phyloP scores from a whole-genome alignment of 1,140 invertebrate species.

The Drosophila sucinea region DNA sequence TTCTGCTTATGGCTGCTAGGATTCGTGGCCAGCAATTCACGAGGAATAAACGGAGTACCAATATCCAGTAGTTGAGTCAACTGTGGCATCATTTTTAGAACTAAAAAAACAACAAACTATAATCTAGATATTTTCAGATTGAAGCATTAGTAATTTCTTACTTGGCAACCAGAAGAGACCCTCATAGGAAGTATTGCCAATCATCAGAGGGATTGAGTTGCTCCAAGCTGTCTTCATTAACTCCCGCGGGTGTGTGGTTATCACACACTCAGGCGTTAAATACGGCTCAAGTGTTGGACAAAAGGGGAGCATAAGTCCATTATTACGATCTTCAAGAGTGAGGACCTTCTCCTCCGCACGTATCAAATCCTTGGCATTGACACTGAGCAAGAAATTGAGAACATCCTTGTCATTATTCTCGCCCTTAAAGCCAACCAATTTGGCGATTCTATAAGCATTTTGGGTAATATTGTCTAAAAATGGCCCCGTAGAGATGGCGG shows the following conservation, averaged over 20 bases:
- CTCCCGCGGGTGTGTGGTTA: constrained; percentile 70
- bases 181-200: constrained; percentile 82
- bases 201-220: constrained; percentile 83
- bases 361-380: constrained; percentile 85
- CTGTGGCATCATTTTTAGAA: constrained; percentile 50
- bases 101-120: constrained; percentile 34
- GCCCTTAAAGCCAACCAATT: constrained; percentile 71
- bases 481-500: too few relatives aligned
- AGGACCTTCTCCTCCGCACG: constrained; percentile 68
- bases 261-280: constrained; percentile 62
- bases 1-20: constrained; percentile 46
- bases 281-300: constrained; percentile 79
- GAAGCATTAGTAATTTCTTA: not conserved
- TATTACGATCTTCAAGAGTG: constrained; percentile 51
- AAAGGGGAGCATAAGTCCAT: constrained; percentile 68
- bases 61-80: constrained; percentile 56
- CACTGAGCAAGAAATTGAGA: constrained; percentile 59
- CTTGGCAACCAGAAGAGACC: constrained; percentile 73
- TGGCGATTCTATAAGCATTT: constrained; percentile 66
- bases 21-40: constrained; percentile 43
- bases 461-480: constrained; percentile 30
- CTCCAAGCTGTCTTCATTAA: constrained; percentile 80
- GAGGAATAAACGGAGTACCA: constrained; percentile 57
- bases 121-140: not conserved
- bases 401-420: constrained; percentile 73